Base-by-base conservation (phyloP, 2,797 vertebrate species). In the Chelon labrosus region DNA sequence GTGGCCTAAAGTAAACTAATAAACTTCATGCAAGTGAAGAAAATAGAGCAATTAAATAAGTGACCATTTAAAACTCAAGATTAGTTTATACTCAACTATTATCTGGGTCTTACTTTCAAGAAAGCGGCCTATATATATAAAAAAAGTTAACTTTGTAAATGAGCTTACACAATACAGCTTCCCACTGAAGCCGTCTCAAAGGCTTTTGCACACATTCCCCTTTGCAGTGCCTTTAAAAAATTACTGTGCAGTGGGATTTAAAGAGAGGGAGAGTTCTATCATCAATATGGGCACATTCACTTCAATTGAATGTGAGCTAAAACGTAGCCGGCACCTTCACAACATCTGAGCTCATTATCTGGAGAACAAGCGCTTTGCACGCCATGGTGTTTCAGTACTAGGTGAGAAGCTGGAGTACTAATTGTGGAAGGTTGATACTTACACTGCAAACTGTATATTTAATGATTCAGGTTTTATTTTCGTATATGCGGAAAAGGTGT, bases 301-400 rank as follows among this genome's bases (percentile, higher is more conserved):
- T 54, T 25, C 70, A 75, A 82, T 69, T 75, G 19, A 79, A 57
- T 60, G 6, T 31, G 53, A 41, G 69, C 61, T 82, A 56, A 53
- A 71, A 72, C 46, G 2, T 35, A 6, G 31, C 31, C 31, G 7
- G 31, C 31, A 55, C 35, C 59, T 52, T 20, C 31, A 47, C 19
- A 53, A 44, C 22, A 77, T 73, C 66, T 81, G 42, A 64, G 61
- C 73, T 87, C 55, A 66, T 83, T 86, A 83, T 49, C 11, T 70
- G 20, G 51, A 46, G 46, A 53, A 61, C 14, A 16, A 54, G 14
- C 70, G 38, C 53, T 16, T 0, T 7, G 52, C 41, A 22, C 16
- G 70, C 37, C 11, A 27, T 35, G 3, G 14, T 44, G 25, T 64
- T 73, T 73, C 56, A 39, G 14, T 20, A 55, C 27, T 11, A 65